A percentile compares a stretch with the other conserved stretches of the same genome.
Conservation (phyloP, 2,888 invertebrate genomes). For the Standfussiana lucernea region DNA sequence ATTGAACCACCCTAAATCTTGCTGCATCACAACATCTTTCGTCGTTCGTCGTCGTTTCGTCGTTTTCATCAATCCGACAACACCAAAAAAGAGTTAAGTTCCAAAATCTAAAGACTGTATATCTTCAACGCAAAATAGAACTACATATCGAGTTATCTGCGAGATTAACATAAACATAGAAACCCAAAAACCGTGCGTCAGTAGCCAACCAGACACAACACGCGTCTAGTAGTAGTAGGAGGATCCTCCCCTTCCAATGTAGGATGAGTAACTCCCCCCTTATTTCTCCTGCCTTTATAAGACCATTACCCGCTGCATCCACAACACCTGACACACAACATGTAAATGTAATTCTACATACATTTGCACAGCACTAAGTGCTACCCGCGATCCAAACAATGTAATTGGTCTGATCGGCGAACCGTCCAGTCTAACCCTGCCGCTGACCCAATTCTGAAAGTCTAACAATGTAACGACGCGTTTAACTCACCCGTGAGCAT, state of each 20-base stretch:
- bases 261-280: neutral
- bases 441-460: slow-evolving; percentile 53
- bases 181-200: neutral
- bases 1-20: neutral
- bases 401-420: slow-evolving; percentile 42
- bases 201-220: neutral
- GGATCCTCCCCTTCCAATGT: neutral
- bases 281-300: neutral
- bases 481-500: slow-evolving; percentile 26
- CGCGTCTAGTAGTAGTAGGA: too few relatives aligned
- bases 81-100: too few relatives aligned
- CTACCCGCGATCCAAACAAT: slow-evolving; percentile 35
- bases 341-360: neutral
- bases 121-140: neutral
- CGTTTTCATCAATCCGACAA: neutral
- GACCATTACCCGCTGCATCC: neutral
- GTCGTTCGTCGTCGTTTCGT: too few relatives aligned
- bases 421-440: slow-evolving; percentile 41
- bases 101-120: neutral
- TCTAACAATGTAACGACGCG: slow-evolving; percentile 39
- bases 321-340: neutral
- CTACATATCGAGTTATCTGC: neutral
- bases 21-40: neutral
- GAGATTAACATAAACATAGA: neutral
- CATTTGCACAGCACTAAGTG: neutral